Conservation (phyloP, 1,140 invertebrate genomes). For the Drosophila subpulchrella region DNA sequence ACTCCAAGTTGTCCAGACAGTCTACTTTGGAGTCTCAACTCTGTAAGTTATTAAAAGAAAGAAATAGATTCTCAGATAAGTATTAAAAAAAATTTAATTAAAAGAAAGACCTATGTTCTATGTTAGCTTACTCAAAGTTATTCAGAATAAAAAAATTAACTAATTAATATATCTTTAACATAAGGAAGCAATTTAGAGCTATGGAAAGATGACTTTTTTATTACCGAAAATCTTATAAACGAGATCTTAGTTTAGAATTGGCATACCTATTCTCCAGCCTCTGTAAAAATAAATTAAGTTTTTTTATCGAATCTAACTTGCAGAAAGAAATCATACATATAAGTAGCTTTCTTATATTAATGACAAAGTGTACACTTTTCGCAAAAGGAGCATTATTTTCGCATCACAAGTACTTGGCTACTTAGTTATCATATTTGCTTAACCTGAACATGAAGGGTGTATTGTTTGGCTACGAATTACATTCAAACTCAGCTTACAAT, state of each 20-base stretch:
- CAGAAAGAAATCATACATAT: background rate
- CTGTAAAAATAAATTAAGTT: background rate
- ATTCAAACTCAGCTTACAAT: slow-evolving; percentile 33
- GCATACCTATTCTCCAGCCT: background rate
- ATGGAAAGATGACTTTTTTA: background rate
- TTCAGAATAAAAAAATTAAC: too few relatives aligned
- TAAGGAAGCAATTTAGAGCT: background rate
- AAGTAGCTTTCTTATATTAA: slow-evolving; percentile 8
- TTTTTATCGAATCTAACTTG: background rate
- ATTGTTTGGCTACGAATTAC: slow-evolving; percentile 40
- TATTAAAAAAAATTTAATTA: background rate
- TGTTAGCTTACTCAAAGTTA: too few relatives aligned
- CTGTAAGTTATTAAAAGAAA: slow-evolving; percentile 44
- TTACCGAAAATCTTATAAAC: background rate
- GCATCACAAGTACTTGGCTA: slow-evolving; percentile 58
- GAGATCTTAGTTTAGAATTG: background rate
- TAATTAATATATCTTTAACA: background rate
- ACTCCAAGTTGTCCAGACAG: slow-evolving; percentile 89
- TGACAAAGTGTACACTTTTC: slow-evolving; percentile 25
- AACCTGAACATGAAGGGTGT: slow-evolving; percentile 15
- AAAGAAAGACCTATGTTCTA: too few relatives aligned
- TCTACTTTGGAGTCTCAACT: slow-evolving; percentile 83
- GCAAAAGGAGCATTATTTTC: slow-evolving; percentile 37
- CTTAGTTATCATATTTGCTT: slow-evolving; percentile 16
- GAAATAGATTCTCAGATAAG: background rate